phyloP scores from a whole-genome alignment of 2,113 vertebrate species.

The Sphaerodactylus townsendi region DNA sequence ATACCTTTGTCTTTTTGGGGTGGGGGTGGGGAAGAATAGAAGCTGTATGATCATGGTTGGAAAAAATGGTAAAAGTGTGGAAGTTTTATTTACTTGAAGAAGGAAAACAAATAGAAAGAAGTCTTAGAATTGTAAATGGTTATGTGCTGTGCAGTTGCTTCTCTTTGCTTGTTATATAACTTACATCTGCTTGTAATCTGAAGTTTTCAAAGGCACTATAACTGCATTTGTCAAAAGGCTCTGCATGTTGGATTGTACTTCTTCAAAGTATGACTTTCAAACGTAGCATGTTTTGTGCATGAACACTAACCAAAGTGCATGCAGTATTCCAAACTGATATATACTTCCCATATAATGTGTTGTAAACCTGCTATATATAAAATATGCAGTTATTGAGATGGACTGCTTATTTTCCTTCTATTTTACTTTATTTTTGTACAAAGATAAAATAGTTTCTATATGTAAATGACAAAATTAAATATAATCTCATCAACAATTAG shows the following conservation, averaged over 20 bases:
- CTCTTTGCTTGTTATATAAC: too few relatives aligned
- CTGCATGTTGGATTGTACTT: conserved; percentile 23
- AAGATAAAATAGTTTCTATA: too few relatives aligned
- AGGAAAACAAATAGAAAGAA: background rate
- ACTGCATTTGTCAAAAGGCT: conserved; percentile 13
- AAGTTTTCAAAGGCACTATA: background rate
- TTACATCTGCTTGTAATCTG: background rate
- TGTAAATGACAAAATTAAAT: too few relatives aligned
- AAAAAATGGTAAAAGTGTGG: conserved; percentile 5
- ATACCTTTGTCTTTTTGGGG: background rate
- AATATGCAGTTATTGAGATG: background rate
- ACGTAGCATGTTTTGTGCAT: conserved; percentile 16
- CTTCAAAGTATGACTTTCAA: conserved; percentile 27
- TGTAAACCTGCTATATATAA: conserved; percentile 12
- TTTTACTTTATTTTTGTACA: background rate
- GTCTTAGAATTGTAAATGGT: background rate
- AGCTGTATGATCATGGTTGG: background rate
- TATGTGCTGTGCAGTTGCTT: background rate
- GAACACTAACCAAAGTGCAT: fast-evolving
- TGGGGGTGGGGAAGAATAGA: too few relatives aligned
- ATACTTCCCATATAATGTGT: background rate
- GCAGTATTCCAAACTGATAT: conserved; percentile 28
- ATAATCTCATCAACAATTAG: too few relatives aligned
- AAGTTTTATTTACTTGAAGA: background rate
- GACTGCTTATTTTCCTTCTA: conserved; percentile 22